These are phyloP conservation scores for Dorcus hopei DNA, from an alignment of 2,888 invertebrate species.

Conservation along the genomic window DNA sequence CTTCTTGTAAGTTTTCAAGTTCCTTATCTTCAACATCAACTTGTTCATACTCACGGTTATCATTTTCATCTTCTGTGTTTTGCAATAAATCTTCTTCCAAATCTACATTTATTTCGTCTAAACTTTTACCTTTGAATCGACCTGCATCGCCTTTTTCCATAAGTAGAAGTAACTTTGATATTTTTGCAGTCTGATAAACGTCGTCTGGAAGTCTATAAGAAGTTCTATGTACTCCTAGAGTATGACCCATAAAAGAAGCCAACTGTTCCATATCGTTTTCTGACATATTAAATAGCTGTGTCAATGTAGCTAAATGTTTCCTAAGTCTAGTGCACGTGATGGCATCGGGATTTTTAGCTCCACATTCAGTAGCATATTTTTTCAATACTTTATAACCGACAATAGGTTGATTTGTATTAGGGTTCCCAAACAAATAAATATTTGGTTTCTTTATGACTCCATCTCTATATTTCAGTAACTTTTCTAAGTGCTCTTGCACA, in stretches of 20 bases:
- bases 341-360: neutral
- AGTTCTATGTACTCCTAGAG: neutral
- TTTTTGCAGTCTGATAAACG: neutral
- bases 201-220: conserved; percentile 3
- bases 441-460: neutral
- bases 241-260: conserved; percentile 10
- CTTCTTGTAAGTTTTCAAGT: too few relatives aligned
- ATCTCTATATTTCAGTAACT: too few relatives aligned
- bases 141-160: neutral
- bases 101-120: neutral
- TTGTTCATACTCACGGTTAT: neutral
- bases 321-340: conserved; percentile 2
- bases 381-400: conserved; percentile 3
- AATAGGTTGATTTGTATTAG: conserved; percentile 1
- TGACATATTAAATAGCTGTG: conserved; percentile 6
- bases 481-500: too few relatives aligned
- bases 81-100: neutral
- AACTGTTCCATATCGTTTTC: conserved; percentile 7
- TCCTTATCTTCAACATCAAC: too few relatives aligned
- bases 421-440: conserved; percentile 4
- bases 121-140: neutral
- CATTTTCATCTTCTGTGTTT: neutral
- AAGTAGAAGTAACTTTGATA: neutral
- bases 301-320: conserved; percentile 5
- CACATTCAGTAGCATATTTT: conserved; percentile 4